Conservation (phyloP, 2,888 invertebrate genomes). For the Pediacus dermestoides region DNA sequence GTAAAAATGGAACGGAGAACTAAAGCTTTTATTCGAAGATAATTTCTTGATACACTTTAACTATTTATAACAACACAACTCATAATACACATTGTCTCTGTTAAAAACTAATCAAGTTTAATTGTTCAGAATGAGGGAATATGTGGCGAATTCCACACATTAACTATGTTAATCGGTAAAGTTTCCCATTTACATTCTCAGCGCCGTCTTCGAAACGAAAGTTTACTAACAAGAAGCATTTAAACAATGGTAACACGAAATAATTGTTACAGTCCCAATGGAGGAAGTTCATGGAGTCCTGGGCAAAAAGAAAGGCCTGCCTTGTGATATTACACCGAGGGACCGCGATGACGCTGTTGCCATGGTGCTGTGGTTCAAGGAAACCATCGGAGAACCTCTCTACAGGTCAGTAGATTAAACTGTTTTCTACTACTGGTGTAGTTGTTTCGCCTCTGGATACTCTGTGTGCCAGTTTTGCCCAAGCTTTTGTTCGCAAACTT, state of each 20-base stretch:
- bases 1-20: too few species aligned
- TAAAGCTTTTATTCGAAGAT: too few species aligned
- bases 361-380: slow-evolving; percentile 89
- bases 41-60: too few species aligned
- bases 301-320: slow-evolving; percentile 76
- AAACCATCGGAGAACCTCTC: slow-evolving; percentile 75
- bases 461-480: too few species aligned
- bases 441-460: too few species aligned
- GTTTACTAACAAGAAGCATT: slow-evolving; percentile 38
- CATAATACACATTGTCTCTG: too few species aligned
- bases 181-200: slow-evolving; percentile 27
- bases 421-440: neutral
- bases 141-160: too few species aligned
- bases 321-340: slow-evolving; percentile 80
- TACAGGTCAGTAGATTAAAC: slow-evolving; percentile 63
- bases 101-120: too few species aligned
- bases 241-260: slow-evolving; percentile 37
- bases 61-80: too few species aligned
- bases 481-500: too few species aligned
- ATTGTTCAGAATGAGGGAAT: slow-evolving; percentile 1
- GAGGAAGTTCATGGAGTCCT: slow-evolving; percentile 78
- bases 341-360: slow-evolving; percentile 77
- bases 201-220: slow-evolving; percentile 33
- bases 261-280: slow-evolving; percentile 63
- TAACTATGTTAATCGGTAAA: slow-evolving; percentile 35